These are phyloP conservation scores for Coboldia fuscipes DNA, from an alignment of 1,140 invertebrate genomes.

Conservation along the genomic window DNA sequence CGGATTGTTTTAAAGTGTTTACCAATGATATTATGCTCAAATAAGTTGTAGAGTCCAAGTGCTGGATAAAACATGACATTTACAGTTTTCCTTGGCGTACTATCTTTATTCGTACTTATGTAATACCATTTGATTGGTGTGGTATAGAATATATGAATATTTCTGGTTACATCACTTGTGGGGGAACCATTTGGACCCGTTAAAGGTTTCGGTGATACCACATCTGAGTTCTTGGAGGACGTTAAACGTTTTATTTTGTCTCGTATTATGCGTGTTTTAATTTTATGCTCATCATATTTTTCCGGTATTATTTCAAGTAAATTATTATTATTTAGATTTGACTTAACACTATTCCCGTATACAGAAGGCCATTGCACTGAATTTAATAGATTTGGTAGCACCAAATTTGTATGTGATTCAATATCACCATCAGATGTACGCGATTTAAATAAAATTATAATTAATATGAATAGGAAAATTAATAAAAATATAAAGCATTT, in stretches of 20 bases:
- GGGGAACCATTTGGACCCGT: slow-evolving; percentile 2
- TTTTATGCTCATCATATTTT: slow-evolving; percentile 19
- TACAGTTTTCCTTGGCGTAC: slow-evolving; percentile 8
- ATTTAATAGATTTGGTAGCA: too few species aligned
- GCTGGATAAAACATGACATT: slow-evolving; percentile 19
- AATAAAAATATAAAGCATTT: too few species aligned
- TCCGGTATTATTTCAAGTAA: too few species aligned
- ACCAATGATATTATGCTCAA: slow-evolving; percentile 8
- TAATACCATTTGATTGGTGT: slow-evolving; percentile 18
- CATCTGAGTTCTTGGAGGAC: slow-evolving; percentile 5
- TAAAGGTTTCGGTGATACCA: slow-evolving; percentile 5
- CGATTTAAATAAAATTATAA: too few species aligned
- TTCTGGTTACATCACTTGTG: slow-evolving; percentile 9
- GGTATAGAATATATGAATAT: slow-evolving; percentile 19
- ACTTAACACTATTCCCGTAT: too few species aligned
- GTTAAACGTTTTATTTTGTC: slow-evolving; percentile 15
- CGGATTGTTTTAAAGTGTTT: slow-evolving; percentile 18
- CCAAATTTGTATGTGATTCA: too few species aligned
- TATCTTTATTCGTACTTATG: slow-evolving; percentile 9
- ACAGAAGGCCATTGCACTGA: too few species aligned
- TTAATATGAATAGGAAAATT: too few species aligned
- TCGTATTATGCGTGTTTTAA: slow-evolving; percentile 16
- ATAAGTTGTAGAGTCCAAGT: slow-evolving; percentile 16
- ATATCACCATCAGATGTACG: too few species aligned
- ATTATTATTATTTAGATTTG: too few species aligned